Base-by-base conservation (phyloP, 2,888 invertebrate species). In the Lamproptera curius region DNA sequence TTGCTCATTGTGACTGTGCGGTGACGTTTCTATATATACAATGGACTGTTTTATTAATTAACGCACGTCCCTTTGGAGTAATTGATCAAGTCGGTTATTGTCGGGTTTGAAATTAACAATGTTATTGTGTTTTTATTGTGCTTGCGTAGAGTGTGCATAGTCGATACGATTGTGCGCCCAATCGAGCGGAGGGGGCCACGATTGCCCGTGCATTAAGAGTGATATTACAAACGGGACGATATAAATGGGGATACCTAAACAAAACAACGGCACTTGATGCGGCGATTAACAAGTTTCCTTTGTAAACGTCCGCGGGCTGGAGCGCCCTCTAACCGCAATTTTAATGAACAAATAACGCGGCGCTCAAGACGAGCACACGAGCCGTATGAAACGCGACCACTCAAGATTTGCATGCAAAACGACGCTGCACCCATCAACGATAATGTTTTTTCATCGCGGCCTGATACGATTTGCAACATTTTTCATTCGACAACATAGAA, bases 401-500 rank as follows among this genome's bases (percentile, higher is more conserved):
- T 73, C 59, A 63, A 77, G 70, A 85, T 86, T 86, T 79, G 72
- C 86, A 86, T 85, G 76, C 63, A 69, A 83, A 80, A 80, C 80
- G 79, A 69, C 70, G 72, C 75, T 73, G 70, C 67, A 62, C 58
- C 31, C 62, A 58, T 65, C 75, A 76, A 78, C 72, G 76, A 79
- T 82, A 82, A 86, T 84, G 83, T 82, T 85, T 82, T 82, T 81
- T 73, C 84, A 83, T 76, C 70, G 75, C 70, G 73, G 69, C 75
- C 71, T 81, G 81, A 82, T 79, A 80, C 81, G 80, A 83, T 83
- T 85, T 84, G 84, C 85, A 81, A 71, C 70, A 76, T 85, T 86
- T 77, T 84, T 82, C 82, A 79, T 75, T 74, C 71, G 68, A 74
- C 76, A 76, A 84, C 84, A 81, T 80, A 76, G 75, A 75, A 70